These are phyloP conservation scores for Bicyclus anynana DNA, from an alignment of 1,140 invertebrate species.

Conservation along the genomic window DNA sequence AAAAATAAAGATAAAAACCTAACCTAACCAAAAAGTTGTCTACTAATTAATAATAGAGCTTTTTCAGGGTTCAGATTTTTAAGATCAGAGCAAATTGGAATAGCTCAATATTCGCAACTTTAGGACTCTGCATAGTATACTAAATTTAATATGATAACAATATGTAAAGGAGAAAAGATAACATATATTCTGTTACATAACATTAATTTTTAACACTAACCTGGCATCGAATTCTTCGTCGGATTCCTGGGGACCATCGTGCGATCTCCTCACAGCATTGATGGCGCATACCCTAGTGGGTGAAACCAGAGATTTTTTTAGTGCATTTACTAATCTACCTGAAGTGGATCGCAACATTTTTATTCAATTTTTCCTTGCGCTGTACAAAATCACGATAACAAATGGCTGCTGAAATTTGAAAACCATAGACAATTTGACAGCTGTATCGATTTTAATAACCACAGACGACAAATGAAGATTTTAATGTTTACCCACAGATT, in stretches of 20 bases:
- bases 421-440: conserved; percentile 40
- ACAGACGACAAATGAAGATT: too few species aligned
- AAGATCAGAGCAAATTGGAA: too few species aligned
- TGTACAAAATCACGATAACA: conserved; percentile 59
- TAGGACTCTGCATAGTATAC: background rate
- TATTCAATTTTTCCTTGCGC: conserved; percentile 44
- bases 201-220: conserved; percentile 56
- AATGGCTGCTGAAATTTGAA: conserved; percentile 68
- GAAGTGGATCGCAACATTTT: conserved; percentile 71
- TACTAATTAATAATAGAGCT: too few species aligned
- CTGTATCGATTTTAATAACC: background rate
- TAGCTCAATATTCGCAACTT: too few species aligned
- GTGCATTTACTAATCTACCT: conserved; percentile 54
- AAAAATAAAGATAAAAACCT: too few species aligned
- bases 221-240: conserved; percentile 69
- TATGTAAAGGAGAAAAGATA: background rate
- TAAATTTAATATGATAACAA: background rate
- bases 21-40: too few species aligned
- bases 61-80: too few species aligned
- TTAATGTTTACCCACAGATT: too few species aligned
- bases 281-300: conserved; percentile 51
- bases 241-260: conserved; percentile 59
- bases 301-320: conserved; percentile 62
- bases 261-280: conserved; percentile 42
- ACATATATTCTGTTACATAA: conserved; percentile 67